These are phyloP conservation scores for Zelostemma sp. DNA, from an alignment of 1,140 invertebrate species.

Conservation along the genomic window DNA sequence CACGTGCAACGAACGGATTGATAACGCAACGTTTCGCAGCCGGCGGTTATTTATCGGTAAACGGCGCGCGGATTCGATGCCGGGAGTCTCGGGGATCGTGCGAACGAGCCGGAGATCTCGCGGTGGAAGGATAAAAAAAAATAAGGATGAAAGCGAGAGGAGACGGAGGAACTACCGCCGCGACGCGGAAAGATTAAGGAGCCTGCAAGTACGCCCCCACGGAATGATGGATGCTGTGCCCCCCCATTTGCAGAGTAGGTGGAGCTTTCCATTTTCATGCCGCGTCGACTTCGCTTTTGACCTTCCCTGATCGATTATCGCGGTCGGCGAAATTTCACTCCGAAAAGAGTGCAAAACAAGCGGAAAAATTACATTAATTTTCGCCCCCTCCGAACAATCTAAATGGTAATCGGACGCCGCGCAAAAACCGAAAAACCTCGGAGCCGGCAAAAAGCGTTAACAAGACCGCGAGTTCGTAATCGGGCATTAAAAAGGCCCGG, in stretches of 20 bases:
- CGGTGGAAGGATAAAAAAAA: slow-evolving; percentile 18
- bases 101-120: slow-evolving; percentile 27
- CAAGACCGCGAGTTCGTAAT: slow-evolving; percentile 45
- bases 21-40: too few species aligned
- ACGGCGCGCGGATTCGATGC: slow-evolving; percentile 41
- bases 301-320: too few species aligned
- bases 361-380: too few species aligned
- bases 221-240: slow-evolving; percentile 69
- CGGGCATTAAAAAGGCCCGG: slow-evolving; percentile 27
- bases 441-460: slow-evolving; percentile 61
- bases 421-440: slow-evolving; percentile 53
- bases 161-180: slow-evolving; percentile 46
- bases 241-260: slow-evolving; percentile 58
- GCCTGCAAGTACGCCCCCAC: slow-evolving; percentile 66
- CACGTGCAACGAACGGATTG: too few species aligned
- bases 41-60: slow-evolving; percentile 49
- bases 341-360: too few species aligned
- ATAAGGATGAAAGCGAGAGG: too few species aligned
- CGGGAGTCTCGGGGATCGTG: slow-evolving; percentile 32
- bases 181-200: slow-evolving; percentile 67
- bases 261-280: slow-evolving; percentile 66
- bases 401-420: slow-evolving; percentile 69
- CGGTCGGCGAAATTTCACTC: too few species aligned
- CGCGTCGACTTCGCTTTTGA: too few species aligned
- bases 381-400: slow-evolving; percentile 65